Base-by-base conservation (phyloP, 1,140 invertebrate species). In the Neomicropteryx cornuta region DNA sequence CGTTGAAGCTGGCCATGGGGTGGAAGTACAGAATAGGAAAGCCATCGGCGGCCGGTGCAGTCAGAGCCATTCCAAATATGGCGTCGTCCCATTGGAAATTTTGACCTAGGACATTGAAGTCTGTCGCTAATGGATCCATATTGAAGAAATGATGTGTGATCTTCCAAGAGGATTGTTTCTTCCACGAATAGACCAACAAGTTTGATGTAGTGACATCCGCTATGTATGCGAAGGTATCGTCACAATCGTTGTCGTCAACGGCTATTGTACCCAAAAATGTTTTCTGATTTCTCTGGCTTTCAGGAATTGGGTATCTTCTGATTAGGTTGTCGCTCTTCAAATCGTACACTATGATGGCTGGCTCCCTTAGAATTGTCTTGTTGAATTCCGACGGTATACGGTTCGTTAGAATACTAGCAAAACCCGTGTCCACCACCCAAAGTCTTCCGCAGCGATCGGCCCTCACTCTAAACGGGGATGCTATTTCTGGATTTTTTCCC, bases 31-130 rank as follows among this genome's bases (percentile, higher is more conserved):
- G 49, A 0, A 74, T 82, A 38, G 81, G 77, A 49, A 62, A 82
- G 19, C 79, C 80, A 39, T 82, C 73, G 2, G 58, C 43, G 30
- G 71, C 69, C 0, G 75, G 70, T 4, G 71, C 72, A 3, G 73
- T 72, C 6, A 84, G 45, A 0, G 76, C 76, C 30, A 86, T 53
- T 1, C 83, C 82, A 36, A 85, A 85, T 1, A 87, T 50, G 5
- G 79, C 82, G 50, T 87, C 83, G 4, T 71, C 72, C 81, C 81
- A 85, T 42, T 75, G 75, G 53, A 86, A 87, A 38, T 72, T 73
- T 20, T 78, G 68, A 19, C 78, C 81, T 36, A 72, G 74, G 2
- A 85, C 79, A 39, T 75, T 81, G 47, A 81, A 84, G 17, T 79
- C 75, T 10, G 78, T 77, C 14, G 73, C 68, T 44, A 76, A 39